A percentile compares a stretch with the other conserved stretches of the same genome.
phyloP scores from a whole-genome alignment of 2,888 invertebrate species.

The Volucella zonaria region DNA sequence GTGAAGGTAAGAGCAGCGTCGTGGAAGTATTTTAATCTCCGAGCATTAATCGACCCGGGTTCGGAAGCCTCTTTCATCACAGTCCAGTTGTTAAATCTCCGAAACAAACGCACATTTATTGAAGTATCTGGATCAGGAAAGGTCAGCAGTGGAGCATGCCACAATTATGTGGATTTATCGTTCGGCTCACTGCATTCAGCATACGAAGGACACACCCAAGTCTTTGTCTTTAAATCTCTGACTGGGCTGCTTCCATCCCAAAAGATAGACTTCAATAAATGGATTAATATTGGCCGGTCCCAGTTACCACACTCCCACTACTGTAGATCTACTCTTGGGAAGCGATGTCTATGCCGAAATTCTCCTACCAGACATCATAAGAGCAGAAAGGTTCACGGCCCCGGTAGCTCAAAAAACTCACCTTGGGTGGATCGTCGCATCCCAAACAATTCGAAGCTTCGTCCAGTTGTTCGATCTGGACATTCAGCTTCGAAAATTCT shows the following conservation, averaged over 20 bases:
- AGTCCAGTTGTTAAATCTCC: not conserved
- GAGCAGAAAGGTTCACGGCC: not conserved
- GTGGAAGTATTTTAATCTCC: too few species aligned
- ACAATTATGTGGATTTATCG: slow-evolving; percentile 1
- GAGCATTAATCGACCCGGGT: too few species aligned
- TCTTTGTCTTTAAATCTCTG: slow-evolving; percentile 11
- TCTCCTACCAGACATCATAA: not conserved
- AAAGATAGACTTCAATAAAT: not conserved
- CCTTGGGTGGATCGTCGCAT: not conserved
- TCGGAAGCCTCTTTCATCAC: too few species aligned
- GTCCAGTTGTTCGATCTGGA: not conserved
- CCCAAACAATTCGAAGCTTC: not conserved
- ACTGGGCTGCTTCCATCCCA: slow-evolving; percentile 6
- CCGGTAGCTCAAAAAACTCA: slow-evolving; percentile 2
- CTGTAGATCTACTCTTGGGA: not conserved
- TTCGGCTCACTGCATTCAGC: not conserved
- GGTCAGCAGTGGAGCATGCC: slow-evolving; percentile 29
- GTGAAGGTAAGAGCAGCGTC: too few species aligned
- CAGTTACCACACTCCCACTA: not conserved
- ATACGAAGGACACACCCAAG: slow-evolving; percentile 1
- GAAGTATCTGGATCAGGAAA: slow-evolving; percentile 25
- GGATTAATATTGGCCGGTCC: too few species aligned
- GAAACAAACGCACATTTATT: not conserved
- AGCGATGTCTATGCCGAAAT: slow-evolving; percentile 3
- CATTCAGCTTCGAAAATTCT: slow-evolving; percentile 12